These are phyloP conservation scores for Rhinopomastus cyanomelas DNA, from an alignment of 2,113 vertebrate species.

Conservation along the genomic window DNA sequence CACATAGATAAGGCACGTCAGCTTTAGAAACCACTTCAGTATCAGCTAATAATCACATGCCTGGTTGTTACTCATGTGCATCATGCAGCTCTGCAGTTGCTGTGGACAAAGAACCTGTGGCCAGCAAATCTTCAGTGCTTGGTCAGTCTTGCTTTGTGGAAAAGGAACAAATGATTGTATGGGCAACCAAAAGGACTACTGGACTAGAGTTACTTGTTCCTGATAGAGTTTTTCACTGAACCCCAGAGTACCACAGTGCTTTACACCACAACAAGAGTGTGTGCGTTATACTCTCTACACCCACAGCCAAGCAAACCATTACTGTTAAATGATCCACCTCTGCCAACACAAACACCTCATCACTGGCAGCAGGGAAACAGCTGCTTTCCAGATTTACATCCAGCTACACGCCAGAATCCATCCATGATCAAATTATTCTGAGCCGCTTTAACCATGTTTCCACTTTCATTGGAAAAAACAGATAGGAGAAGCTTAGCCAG, in stretches of 20 bases:
- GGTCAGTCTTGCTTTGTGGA: neutral
- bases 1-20: neutral
- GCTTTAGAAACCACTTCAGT: neutral
- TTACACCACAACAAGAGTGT: neutral
- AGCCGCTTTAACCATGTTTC: neutral
- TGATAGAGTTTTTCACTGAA: neutral
- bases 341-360: neutral
- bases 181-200: neutral
- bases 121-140: neutral
- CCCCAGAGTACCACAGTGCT: neutral
- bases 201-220: neutral
- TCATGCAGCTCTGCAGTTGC: neutral
- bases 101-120: neutral
- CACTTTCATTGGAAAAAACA: neutral
- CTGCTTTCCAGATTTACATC: neutral
- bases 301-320: neutral
- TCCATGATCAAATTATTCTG: neutral
- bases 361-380: neutral
- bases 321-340: neutral
- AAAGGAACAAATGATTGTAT: neutral
- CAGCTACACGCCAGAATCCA: neutral
- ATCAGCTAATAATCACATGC: accelerated
- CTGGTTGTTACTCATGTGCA: accelerated
- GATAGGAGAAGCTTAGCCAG: neutral
- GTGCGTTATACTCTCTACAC: accelerated